A percentile compares a stretch with the other conserved stretches of the same genome.
phyloP scores from a whole-genome alignment of 2,113 vertebrate genomes.

The Thamnaconus septentrionalis region DNA sequence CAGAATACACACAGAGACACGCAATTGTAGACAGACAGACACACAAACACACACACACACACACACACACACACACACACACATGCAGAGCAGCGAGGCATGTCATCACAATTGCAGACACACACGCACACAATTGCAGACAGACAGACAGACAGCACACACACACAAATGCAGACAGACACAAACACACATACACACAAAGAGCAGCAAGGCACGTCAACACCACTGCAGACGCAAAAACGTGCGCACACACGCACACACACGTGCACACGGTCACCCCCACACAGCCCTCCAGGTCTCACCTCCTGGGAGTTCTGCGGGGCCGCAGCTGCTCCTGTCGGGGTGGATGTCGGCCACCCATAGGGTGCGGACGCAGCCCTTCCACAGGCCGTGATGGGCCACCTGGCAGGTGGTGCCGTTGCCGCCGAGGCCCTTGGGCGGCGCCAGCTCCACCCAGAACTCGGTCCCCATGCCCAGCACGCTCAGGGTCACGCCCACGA shows the following conservation, averaged over 20 bases:
- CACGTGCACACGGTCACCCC: constrained; percentile 65
- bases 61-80: too few species aligned
- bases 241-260: constrained; percentile 48
- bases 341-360: constrained; percentile 82
- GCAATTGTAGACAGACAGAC: constrained; percentile 66
- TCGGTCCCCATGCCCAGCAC: constrained; percentile 88
- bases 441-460: constrained; percentile 89
- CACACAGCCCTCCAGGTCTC: constrained; percentile 70
- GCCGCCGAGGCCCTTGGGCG: constrained; percentile 75
- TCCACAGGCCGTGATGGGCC: constrained; percentile 88
- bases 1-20: constrained; percentile 46
- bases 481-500: constrained; percentile 80
- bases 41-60: too few species aligned
- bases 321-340: constrained; percentile 82
- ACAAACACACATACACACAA: constrained; percentile 51
- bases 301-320: constrained; percentile 86
- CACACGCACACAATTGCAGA: constrained; percentile 60
- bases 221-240: constrained; percentile 67
- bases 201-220: neutral
- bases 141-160: constrained; percentile 50
- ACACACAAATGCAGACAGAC: constrained; percentile 64
- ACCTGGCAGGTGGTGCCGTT: constrained; percentile 80
- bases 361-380: constrained; percentile 83
- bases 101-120: constrained; percentile 9
- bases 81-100: too few species aligned